These are phyloP conservation scores for Porites divaricata DNA, from an alignment of 92 coral and sea anemone genomes.

Conservation along the genomic window DNA sequence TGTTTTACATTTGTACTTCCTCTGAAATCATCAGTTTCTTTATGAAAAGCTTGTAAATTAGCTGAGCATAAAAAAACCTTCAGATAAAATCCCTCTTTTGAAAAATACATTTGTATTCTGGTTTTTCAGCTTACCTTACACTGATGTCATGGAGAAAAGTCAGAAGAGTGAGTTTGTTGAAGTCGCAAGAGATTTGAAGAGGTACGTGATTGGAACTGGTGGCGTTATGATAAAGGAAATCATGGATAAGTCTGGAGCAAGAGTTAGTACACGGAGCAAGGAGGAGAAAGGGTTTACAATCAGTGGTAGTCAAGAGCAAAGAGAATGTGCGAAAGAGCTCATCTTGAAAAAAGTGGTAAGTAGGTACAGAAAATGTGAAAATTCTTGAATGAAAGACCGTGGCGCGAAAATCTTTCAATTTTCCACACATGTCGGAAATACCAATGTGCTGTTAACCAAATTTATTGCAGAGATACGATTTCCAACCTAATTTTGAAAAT, in stretches of 20 bases:
- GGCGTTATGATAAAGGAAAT: not conserved
- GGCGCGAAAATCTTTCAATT: too few relatives aligned
- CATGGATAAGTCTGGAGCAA: not conserved
- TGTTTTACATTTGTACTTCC: too few relatives aligned
- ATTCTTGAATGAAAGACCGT: too few relatives aligned
- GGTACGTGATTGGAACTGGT: not conserved
- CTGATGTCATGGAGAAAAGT: not conserved
- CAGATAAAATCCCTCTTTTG: too few relatives aligned
- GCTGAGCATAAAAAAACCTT: too few relatives aligned
- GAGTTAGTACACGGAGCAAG: not conserved
- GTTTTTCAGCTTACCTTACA: not conserved
- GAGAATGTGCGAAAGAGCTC: not conserved
- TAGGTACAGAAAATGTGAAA: not conserved
- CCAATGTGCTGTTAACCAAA: too few relatives aligned
- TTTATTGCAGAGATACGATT: too few relatives aligned
- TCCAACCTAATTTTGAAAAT: too few relatives aligned
- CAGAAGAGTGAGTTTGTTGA: not conserved
- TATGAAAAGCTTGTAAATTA: too few relatives aligned
- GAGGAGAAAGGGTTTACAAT: not conserved
- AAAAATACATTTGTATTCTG: not conserved
- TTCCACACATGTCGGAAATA: too few relatives aligned
- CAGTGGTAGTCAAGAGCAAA: not conserved
- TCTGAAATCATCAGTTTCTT: too few relatives aligned
- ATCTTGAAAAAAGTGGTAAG: slow-evolving; percentile 11
- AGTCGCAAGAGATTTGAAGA: not conserved